Percentiles rank a stretch among this genome's conserved stretches.
Evolutionary conservation across 2,888 invertebrate genomes (phyloP).

Genomic region (Cenopis cana): DNA sequence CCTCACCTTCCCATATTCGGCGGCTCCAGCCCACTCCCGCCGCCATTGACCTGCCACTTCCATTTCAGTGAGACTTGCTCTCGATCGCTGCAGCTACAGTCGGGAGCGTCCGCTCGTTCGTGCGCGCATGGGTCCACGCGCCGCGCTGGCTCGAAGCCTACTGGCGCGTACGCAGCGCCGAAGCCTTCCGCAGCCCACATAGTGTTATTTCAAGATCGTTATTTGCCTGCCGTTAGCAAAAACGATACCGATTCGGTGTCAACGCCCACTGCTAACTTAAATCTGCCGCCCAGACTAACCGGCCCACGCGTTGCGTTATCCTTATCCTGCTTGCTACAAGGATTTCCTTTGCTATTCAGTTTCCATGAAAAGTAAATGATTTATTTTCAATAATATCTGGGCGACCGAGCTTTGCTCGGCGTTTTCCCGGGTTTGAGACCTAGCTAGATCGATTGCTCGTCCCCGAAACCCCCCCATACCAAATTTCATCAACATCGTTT

Average conservation of each 20-base stretch:
- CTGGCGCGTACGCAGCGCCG: conserved; percentile 63
- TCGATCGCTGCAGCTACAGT: conserved; percentile 81
- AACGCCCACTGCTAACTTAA: conserved; percentile 72
- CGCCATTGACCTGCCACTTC: conserved; percentile 83
- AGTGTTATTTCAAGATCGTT: conserved; percentile 74
- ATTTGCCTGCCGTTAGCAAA: conserved; percentile 76
- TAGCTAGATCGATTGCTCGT: too few species aligned
- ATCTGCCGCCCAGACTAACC: conserved; percentile 67
- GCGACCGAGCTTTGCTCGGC: too few species aligned
- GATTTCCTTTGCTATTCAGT: conserved; percentile 24
- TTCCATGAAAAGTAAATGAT: background rate
- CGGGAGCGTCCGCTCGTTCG: conserved; percentile 66
- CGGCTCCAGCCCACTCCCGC: conserved; percentile 80
- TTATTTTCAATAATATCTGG: too few species aligned
- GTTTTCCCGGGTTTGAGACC: too few species aligned
- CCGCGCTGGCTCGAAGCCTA: conserved; percentile 72
- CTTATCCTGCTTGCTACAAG: conserved; percentile 49
- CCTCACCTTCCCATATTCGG: conserved; percentile 82
- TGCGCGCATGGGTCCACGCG: conserved; percentile 64
- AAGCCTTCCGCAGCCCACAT: conserved; percentile 65
- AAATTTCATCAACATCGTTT: too few species aligned
- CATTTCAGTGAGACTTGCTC: conserved; percentile 64
- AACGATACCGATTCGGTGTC: conserved; percentile 75
- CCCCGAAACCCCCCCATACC: too few species aligned
- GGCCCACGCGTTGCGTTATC: conserved; percentile 61